Percentiles rank a stretch among this genome's conserved stretches.
Conservation (phyloP, 2,797 vertebrate species). For the Catostomus latipinnis region DNA sequence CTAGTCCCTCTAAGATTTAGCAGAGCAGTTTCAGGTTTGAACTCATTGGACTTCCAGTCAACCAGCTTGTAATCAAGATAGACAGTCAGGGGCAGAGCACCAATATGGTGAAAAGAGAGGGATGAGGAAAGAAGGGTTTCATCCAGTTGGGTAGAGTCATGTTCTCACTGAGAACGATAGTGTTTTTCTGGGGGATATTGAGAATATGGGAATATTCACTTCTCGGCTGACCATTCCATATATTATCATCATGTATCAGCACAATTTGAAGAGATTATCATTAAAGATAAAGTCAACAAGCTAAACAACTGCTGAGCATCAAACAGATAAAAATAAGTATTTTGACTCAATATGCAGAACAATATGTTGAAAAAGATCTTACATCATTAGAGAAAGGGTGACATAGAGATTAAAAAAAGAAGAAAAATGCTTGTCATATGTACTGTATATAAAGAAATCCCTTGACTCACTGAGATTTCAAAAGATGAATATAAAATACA, state of each 20-base stretch:
- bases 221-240: background rate
- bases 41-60: slow-evolving; percentile 12
- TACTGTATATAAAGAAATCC: background rate
- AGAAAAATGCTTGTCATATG: too few species aligned
- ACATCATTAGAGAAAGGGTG: background rate
- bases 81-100: slow-evolving; percentile 56
- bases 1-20: slow-evolving; percentile 25
- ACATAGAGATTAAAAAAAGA: background rate
- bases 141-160: slow-evolving; percentile 60
- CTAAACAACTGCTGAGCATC: background rate
- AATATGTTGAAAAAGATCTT: background rate
- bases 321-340: slow-evolving; percentile 12
- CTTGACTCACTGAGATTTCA: background rate
- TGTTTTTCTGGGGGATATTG: slow-evolving; percentile 40
- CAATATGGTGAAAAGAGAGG: slow-evolving; percentile 79
- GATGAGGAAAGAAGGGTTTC: slow-evolving; percentile 43
- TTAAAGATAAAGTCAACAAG: background rate
- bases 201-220: background rate
- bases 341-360: slow-evolving; percentile 10
- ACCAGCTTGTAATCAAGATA: slow-evolving; percentile 5
- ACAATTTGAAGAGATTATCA: background rate
- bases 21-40: slow-evolving; percentile 24
- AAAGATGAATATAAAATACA: background rate
- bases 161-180: slow-evolving; percentile 81
- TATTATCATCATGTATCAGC: background rate